Base-by-base conservation (phyloP, 1,140 invertebrate genomes). In the Sogatella furcifera region DNA sequence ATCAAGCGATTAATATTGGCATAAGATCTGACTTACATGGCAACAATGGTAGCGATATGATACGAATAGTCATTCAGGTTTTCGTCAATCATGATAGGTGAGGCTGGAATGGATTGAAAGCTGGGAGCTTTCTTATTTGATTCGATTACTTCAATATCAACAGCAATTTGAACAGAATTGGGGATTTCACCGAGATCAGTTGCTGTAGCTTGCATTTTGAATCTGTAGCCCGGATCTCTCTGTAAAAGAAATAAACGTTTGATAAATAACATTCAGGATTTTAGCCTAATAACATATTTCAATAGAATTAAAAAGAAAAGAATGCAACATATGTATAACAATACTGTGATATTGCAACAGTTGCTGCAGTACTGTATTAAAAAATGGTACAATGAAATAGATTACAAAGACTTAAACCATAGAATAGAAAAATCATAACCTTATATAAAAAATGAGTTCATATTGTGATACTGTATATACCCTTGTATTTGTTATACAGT, bases 91-190 rank as follows among this genome's bases (percentile, higher is more conserved):
- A 74, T 74, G 58, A 91, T 85, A 57, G 80, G 79, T 6, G 77
- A 73, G 53, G 73, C 65, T 14, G 80, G 79, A 8, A 67, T 66
- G 60, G 80, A 75, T 52, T 80, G 76, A 66, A 89, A 89, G 44
- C 76, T 79, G 52, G 92, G 92, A 43, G 90, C 84, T 73, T 92
- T 91, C 72, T 91, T 92, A 68, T 89, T 84, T 1, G 90, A 90
- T 68, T 90, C 89, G 1, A 93, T 88, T 17, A 95, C 89, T 61
- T 82, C 79, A 63, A 95, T 89, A 62, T 85, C 81, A 61, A 95
- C 78, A 69, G 85, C 82, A 56, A 89, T 90, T 46, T 77, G 77
- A 64, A 81, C 81, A 61, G 78, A 75, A 68, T 81, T 77, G 4
- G 80, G 78, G 46, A 73, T 75, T 64, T 77, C 73, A 6, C 90